A percentile compares a stretch with the other conserved stretches of the same genome.
Conservation (phyloP, 2,113 vertebrate species). For the Danionella cerebrum region DNA sequence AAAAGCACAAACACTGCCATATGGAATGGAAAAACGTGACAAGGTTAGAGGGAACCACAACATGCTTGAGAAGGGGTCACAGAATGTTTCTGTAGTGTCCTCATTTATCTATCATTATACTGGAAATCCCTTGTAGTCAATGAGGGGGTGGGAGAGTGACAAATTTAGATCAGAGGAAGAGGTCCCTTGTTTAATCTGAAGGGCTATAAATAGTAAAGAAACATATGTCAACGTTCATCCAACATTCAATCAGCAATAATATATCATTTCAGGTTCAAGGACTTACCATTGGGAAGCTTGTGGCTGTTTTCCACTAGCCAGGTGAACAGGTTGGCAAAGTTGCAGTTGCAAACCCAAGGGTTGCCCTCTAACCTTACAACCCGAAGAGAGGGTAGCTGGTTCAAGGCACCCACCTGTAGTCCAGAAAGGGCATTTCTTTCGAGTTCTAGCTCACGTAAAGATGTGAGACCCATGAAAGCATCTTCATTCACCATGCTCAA, state of each 20-base stretch:
- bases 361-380: slow-evolving; percentile 86
- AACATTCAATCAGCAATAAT: slow-evolving; percentile 34
- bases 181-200: slow-evolving; percentile 49
- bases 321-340: slow-evolving; percentile 86
- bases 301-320: slow-evolving; percentile 90
- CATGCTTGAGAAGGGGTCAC: slow-evolving; percentile 10
- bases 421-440: slow-evolving; percentile 83
- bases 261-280: slow-evolving; percentile 51
- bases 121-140: slow-evolving; percentile 43
- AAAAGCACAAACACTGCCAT: slow-evolving; percentile 21
- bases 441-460: slow-evolving; percentile 87
- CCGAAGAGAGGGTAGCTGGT: slow-evolving; percentile 82
- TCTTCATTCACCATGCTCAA: slow-evolving; percentile 81
- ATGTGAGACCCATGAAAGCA: slow-evolving; percentile 85
- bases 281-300: slow-evolving; percentile 88
- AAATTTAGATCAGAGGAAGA: slow-evolving; percentile 54
- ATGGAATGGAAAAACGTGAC: slow-evolving; percentile 5
- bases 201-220: slow-evolving; percentile 52
- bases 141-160: slow-evolving; percentile 46
- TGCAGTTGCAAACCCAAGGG: slow-evolving; percentile 95
- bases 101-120: slow-evolving; percentile 47
- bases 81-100: slow-evolving; percentile 25
- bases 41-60: background rate
- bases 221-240: slow-evolving; percentile 22
- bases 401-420: slow-evolving; percentile 78